Base-by-base conservation (phyloP, 2,888 invertebrate genomes). In the Coenonympha arcania region DNA sequence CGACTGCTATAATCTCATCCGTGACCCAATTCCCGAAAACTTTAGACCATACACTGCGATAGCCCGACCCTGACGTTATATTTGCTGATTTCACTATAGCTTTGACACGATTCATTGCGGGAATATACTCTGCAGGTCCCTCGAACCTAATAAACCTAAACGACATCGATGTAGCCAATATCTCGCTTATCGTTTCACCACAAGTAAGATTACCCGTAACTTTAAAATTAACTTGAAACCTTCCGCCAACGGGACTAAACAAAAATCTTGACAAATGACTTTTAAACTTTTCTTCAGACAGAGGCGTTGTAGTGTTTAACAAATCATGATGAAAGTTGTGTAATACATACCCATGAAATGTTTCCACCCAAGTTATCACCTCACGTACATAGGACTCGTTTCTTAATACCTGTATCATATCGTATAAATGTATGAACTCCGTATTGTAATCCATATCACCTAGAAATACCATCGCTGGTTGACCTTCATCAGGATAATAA, bases 11-110 rank as follows among this genome's bases (percentile, higher is more conserved):
- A 6, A 91, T 88, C 79, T 93, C 93, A 68, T 93, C 93, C 0
- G 93, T 93, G 33, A 91, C 90, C 93, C 93, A 93, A 57, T 90
- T 89, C 6, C 90, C 90, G 65, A 92, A 93, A 44, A 88, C 88
- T 74, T 90, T 90, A 6, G 91, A 90, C 93, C 93, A 93, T 1
- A 90, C 89, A 41, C 90, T 91, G 2, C 89, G 87, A 72, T 89
- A 90, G 22, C 87, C 87, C 59, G 90, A 88, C 1, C 89, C 90
- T 3, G 88, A 83, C 3, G 88, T 86, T 51, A 93, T 88, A 63
- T 90, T 87, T 0, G 88, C 76, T 6, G 83, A 73, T 52, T 87
- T 84, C 0, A 90, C 88, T 13, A 92, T 67, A 45, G 76, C 56
- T 68, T 89, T 89, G 0, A 90, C 81, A 51, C 77, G 68, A 64